These are phyloP conservation scores for Pseudopodoces humilis DNA, from an alignment of 2,113 vertebrate genomes.

Conservation along the genomic window DNA sequence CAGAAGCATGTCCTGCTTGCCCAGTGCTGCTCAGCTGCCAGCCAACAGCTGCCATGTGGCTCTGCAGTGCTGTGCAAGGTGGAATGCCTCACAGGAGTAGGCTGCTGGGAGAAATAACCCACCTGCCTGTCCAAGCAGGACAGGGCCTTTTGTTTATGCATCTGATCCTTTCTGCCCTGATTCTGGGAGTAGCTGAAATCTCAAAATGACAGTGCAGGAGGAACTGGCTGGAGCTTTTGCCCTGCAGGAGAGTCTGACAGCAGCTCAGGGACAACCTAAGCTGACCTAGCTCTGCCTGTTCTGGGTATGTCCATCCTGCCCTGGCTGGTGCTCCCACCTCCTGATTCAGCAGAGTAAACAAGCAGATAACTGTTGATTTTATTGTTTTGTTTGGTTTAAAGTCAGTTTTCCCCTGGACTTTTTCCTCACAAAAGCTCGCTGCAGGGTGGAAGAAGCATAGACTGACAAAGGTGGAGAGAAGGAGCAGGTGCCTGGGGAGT, in stretches of 20 bases:
- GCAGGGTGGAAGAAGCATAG: accelerated
- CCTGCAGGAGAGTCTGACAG: neutral
- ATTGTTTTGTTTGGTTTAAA: neutral
- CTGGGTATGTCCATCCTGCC: neutral
- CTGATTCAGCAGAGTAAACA: neutral
- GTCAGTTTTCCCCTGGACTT: neutral
- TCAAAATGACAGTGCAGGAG: neutral
- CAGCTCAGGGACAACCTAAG: neutral
- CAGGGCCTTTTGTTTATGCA: neutral
- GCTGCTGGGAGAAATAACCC: neutral
- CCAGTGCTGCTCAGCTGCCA: accelerated
- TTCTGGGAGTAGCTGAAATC: neutral
- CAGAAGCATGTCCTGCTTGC: neutral
- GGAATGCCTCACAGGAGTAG: neutral
- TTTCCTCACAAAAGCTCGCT: neutral
- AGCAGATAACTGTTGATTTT: neutral
- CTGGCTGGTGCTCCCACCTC: neutral
- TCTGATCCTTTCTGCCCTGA: neutral
- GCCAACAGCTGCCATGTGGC: neutral
- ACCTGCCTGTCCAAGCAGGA: neutral
- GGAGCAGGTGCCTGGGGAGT: neutral
- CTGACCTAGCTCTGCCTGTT: neutral
- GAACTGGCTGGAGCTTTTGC: neutral
- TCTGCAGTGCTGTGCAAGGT: neutral
- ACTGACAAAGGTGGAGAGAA: neutral